These are phyloP conservation scores for Cerceris rybyensis DNA, from an alignment of 2,888 invertebrate species.

Conservation along the genomic window DNA sequence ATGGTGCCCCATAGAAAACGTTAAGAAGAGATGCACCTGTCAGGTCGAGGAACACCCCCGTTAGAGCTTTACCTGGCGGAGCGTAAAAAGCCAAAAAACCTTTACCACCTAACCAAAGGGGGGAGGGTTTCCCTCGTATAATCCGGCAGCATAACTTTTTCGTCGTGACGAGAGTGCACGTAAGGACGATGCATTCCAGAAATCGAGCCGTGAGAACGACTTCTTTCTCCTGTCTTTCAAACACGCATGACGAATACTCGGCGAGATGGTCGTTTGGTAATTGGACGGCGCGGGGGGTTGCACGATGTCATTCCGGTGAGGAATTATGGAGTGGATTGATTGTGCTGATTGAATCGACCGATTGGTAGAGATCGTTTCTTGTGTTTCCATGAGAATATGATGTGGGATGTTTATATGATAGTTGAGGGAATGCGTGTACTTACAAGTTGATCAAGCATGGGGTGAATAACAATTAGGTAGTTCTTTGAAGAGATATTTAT, in stretches of 20 bases:
- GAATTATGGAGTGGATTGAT: too few species aligned
- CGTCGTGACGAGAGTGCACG: conserved; percentile 24
- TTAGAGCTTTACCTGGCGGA: conserved; percentile 69
- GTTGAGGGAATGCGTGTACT: too few species aligned
- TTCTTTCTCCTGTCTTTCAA: conserved; percentile 5
- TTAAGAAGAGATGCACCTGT: conserved; percentile 74
- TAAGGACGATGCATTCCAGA: conserved; percentile 35
- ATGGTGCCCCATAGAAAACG: conserved; percentile 49
- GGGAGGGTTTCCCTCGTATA: conserved; percentile 62
- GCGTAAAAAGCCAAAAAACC: conserved; percentile 72
- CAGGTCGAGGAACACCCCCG: conserved; percentile 72
- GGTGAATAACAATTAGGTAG: too few species aligned
- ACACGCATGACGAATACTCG: background rate
- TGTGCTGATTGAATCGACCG: too few species aligned
- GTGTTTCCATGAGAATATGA: too few species aligned
- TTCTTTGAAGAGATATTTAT: too few species aligned
- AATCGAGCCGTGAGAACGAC: conserved; percentile 41
- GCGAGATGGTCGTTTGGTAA: background rate
- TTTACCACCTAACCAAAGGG: conserved; percentile 52
- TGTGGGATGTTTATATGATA: too few species aligned
- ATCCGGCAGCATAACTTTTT: conserved; percentile 61
- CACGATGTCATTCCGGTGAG: background rate
- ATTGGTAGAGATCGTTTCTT: too few species aligned
- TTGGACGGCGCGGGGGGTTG: background rate
- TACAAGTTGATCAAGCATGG: too few species aligned